phyloP scores from a whole-genome alignment of 2,888 invertebrate species.

The Vanessa cardui region DNA sequence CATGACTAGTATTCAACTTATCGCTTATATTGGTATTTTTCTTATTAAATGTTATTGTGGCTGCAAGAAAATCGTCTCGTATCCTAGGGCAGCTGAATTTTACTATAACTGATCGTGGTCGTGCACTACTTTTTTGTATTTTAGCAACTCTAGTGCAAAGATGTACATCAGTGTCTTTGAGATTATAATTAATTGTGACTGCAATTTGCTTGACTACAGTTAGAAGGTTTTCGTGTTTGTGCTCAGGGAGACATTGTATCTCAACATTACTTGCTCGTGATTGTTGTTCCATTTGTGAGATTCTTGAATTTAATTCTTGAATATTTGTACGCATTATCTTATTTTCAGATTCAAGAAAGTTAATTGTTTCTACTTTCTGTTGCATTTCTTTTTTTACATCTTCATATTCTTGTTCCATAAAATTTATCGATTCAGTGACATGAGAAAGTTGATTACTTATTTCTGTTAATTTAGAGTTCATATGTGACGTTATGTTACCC shows the following conservation, averaged over 20 bases:
- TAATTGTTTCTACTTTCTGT: conserved; percentile 7
- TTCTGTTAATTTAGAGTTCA: conserved; percentile 6
- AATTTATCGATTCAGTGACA: conserved; percentile 7
- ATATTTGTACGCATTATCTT: conserved; percentile 9
- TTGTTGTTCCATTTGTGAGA: conserved; percentile 30
- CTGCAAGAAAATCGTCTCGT: conserved; percentile 19
- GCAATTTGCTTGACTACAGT: conserved; percentile 21
- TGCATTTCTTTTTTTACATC: conserved; percentile 17
- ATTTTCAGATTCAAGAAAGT: conserved; percentile 16
- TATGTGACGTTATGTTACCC: not conserved
- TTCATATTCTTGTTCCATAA: conserved; percentile 21
- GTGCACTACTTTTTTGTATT: not conserved
- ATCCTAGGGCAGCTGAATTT: conserved; percentile 15
- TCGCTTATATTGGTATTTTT: conserved; percentile 15
- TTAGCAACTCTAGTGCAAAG: conserved; percentile 13
- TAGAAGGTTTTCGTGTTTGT: conserved; percentile 13
- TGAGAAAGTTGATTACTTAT: conserved; percentile 2
- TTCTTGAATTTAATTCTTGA: conserved; percentile 16
- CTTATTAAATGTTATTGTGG: conserved; percentile 13
- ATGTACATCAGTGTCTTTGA: conserved; percentile 10
- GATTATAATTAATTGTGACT: conserved; percentile 8
- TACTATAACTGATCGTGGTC: conserved; percentile 11
- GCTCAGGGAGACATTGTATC: conserved; percentile 20
- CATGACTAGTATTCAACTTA: conserved; percentile 37
- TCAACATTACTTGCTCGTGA: conserved; percentile 31